Base-by-base conservation (phyloP, 1,140 invertebrate genomes). In the Brachionus angularis region DNA sequence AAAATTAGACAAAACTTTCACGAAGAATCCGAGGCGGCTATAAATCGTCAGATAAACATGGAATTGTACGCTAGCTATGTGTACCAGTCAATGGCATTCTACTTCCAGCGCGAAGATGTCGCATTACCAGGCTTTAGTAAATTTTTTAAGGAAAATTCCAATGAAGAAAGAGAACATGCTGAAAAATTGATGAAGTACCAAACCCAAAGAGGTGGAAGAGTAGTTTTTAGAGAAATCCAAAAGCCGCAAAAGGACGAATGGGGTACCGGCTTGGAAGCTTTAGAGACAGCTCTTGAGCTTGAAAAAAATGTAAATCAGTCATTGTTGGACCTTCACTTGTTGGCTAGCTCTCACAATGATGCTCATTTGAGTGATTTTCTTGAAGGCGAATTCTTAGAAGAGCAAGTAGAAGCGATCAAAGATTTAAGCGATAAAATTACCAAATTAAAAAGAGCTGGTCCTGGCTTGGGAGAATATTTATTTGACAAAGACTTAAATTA, bases 131-230 rank as follows among this genome's bases (percentile, higher is more conserved):
- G 92, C 21, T 91, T 96, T 77, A 86, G 89, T 4, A 91, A 95
- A 75, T 83, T 91, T 73, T 93, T 95, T 84, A 87, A 91, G 76
- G 86, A 90, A 42, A 85, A 87, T 36, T 90, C 91, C 0, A 85
- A 84, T 25, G 92, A 96, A 80, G 93, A 96, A 80, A 85, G 91
- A 27, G 85, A 90, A 72, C 93, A 96, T 79, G 92, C 91, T 0
- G 87, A 91, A 75, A 91, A 91, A 78, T 82, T 96, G 33, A 89
- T 96, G 47, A 87, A 91, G 64, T 96, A 96, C 80, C 80, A 95
- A 70, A 86, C 91, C 55, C 90, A 90, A 87, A 86, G 93, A 79
- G 91, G 91, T 74, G 85, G 89, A 73, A 83, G 89, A 16, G 87
- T 87, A 27, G 81, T 80, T 23, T 83, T 75, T 2, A 73, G 86